A percentile compares a stretch with the other conserved stretches of the same genome.
Evolutionary conservation across 2,888 invertebrate genomes (phyloP).

Genomic region (Balanococcus diminutus): DNA sequence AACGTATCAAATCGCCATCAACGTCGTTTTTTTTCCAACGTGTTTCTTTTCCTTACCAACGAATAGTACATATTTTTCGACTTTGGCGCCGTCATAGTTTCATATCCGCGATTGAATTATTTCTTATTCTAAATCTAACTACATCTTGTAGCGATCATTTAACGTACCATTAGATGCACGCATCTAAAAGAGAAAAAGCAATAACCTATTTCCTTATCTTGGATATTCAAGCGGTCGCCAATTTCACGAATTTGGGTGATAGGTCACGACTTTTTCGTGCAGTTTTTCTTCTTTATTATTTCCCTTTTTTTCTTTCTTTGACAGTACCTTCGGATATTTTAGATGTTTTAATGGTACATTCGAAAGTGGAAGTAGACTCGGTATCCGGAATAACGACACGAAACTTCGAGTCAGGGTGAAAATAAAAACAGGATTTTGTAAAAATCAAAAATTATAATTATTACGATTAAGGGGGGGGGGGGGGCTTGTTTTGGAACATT

Average conservation of each 20-base stretch:
- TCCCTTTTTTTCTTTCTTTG: neutral
- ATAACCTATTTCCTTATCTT: neutral
- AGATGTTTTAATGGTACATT: neutral
- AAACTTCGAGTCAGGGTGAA: neutral
- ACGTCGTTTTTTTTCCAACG: neutral
- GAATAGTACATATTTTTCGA: neutral
- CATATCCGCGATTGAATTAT: conserved; percentile 1
- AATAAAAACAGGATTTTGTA: neutral
- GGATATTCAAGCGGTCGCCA: neutral
- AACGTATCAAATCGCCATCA: neutral
- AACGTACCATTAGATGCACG: neutral
- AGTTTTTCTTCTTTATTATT: neutral
- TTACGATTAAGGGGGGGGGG: too few species aligned
- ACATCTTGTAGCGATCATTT: neutral
- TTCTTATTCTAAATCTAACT: neutral
- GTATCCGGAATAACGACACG: neutral
- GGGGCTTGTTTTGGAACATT: too few species aligned
- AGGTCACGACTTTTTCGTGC: conserved; percentile 20
- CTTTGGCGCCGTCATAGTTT: neutral
- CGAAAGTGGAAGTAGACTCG: neutral
- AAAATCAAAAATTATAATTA: neutral
- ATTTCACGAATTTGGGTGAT: conserved; percentile 25
- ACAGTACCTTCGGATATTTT: neutral
- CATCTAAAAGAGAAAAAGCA: neutral
- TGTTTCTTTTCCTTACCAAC: neutral